Conservation (phyloP, 2,797 vertebrate genomes). For the Neopelma chrysocephalum region DNA sequence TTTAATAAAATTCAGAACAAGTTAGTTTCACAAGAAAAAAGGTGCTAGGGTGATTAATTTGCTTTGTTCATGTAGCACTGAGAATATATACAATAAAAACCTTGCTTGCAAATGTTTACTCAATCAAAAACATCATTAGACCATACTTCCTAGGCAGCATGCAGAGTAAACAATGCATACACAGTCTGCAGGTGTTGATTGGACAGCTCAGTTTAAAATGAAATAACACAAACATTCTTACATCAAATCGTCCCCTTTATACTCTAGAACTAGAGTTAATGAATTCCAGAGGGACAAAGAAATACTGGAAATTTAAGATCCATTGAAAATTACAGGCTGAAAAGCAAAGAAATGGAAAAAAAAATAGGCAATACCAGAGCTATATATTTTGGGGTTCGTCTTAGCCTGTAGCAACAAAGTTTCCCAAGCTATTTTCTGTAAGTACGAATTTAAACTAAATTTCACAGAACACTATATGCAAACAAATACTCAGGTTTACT, state of each 20-base stretch:
- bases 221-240: conserved; percentile 43
- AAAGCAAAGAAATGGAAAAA: conserved; percentile 19
- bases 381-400: not conserved
- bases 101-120: conserved; percentile 54
- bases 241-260: conserved; percentile 58
- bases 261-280: conserved; percentile 63
- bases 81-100: not conserved
- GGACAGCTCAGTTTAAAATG: conserved; percentile 64
- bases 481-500: not conserved
- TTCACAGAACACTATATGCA: not conserved
- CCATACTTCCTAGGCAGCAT: conserved; percentile 13
- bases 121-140: conserved; percentile 56
- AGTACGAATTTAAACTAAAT: not conserved
- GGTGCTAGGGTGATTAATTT: not conserved
- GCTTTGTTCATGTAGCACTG: not conserved
- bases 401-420: not conserved
- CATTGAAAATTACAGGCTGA: conserved; percentile 16
- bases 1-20: not conserved
- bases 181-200: conserved; percentile 60
- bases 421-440: conserved; percentile 2
- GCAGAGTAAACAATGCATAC: conserved; percentile 33
- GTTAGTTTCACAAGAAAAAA: not conserved
- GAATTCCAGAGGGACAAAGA: conserved; percentile 65
- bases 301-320: conserved; percentile 40
- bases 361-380: not conserved